Evolutionary conservation across 1,140 invertebrate genomes (phyloP).

Genomic region (Drosophila ananassae): DNA sequence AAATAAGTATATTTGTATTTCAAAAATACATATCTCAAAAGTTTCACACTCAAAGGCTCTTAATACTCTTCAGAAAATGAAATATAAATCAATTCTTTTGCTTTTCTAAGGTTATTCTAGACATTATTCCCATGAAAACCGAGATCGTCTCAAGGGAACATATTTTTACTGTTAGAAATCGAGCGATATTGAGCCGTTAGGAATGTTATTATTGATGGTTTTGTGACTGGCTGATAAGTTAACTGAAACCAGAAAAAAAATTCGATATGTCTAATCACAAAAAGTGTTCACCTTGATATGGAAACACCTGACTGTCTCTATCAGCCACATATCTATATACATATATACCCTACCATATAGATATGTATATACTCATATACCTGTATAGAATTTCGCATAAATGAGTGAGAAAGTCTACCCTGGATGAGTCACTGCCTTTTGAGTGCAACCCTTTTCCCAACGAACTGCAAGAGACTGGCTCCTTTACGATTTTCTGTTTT

Average conservation of each 20-base stretch:
- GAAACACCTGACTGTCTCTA: slow-evolving; percentile 26
- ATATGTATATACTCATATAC: background rate
- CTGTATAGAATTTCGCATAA: background rate
- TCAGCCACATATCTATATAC: background rate
- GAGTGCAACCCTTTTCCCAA: slow-evolving; percentile 6
- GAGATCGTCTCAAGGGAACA: slow-evolving; percentile 23
- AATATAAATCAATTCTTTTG: background rate
- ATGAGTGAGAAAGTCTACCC: background rate
- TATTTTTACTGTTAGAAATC: slow-evolving; percentile 16
- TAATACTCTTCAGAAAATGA: too few relatives aligned
- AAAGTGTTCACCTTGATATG: slow-evolving; percentile 32
- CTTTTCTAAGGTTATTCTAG: slow-evolving; percentile 3
- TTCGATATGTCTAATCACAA: slow-evolving; percentile 28
- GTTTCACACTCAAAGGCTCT: too few relatives aligned
- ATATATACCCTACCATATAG: background rate
- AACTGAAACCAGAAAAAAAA: slow-evolving; percentile 17
- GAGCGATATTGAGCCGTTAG: background rate
- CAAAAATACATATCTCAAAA: too few relatives aligned
- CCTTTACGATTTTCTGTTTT: background rate
- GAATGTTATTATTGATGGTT: slow-evolving; percentile 14
- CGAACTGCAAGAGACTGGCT: too few relatives aligned
- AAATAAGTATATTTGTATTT: too few relatives aligned
- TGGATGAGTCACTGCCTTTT: background rate
- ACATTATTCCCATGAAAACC: slow-evolving; percentile 4
- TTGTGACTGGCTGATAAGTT: slow-evolving; percentile 33